Evolutionary conservation across 2,888 invertebrate species (phyloP).

Genomic region (Hofmannophila pseudospretella): DNA sequence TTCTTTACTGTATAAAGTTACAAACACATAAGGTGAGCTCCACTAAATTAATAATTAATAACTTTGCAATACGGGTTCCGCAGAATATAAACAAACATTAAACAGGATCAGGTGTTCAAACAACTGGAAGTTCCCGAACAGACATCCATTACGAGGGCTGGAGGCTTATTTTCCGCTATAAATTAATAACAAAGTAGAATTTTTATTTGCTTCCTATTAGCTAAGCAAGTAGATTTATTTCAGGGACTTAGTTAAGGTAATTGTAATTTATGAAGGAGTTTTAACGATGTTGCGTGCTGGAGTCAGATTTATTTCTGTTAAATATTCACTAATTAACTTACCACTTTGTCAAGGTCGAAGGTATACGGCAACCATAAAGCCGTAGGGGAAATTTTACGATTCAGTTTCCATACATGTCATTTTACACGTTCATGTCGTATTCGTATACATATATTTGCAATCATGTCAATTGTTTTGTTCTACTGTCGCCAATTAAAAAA

Average conservation of each 20-base stretch:
- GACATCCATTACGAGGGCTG: conserved; percentile 49
- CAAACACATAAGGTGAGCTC: too few species aligned
- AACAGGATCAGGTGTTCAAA: conserved; percentile 41
- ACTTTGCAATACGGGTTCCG: neutral
- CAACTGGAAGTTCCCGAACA: conserved; percentile 39
- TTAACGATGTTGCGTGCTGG: too few species aligned
- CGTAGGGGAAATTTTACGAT: too few species aligned
- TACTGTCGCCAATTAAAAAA: too few species aligned
- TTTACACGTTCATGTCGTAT: too few species aligned
- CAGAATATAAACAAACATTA: neutral
- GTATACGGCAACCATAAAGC: too few species aligned
- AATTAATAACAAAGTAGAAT: conserved; percentile 50
- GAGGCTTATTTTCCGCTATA: conserved; percentile 46
- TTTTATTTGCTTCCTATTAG: conserved; percentile 51
- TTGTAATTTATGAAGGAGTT: conserved; percentile 11
- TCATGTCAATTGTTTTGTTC: too few species aligned
- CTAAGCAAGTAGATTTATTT: conserved; percentile 38
- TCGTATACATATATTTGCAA: too few species aligned
- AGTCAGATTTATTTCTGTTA: neutral
- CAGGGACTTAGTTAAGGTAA: conserved; percentile 9
- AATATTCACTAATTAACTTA: neutral
- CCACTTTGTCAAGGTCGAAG: too few species aligned
- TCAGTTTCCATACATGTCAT: too few species aligned
- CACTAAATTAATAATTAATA: neutral
- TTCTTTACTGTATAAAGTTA: too few species aligned